Evolutionary conservation across 2,797 vertebrate species (phyloP), one percentile per base, ranked within the genome.

Genomic region (Ambastaia sidthimunki): DNA sequence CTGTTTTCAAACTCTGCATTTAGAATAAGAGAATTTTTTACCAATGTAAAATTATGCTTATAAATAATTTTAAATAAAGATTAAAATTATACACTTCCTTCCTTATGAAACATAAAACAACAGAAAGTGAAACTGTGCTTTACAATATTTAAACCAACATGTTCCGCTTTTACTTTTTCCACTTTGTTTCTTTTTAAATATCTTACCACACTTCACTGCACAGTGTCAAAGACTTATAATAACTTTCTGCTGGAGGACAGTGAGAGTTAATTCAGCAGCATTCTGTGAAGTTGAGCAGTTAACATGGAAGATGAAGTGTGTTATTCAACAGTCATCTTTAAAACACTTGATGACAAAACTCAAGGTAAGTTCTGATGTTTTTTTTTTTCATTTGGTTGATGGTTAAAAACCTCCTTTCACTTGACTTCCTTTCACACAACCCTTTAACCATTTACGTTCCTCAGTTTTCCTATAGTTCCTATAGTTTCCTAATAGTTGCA

Each of bases 241-340:
- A 6, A 21, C 48, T 18, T 0, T 12, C 48, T 67, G 21, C 19
- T n/a, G 44, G n/a, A n/a, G n/a, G n/a, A n/a, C n/a, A n/a, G n/a
- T n/a, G n/a, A n/a, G n/a, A n/a, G n/a, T 37, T 37, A 37, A 5
- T 23, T 59, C 15, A 47, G 16, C 10, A 34, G 19, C 25, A 21
- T 34, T 28, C 12, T 31, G 48, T 28, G 19, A 13, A 23, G 11
- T 16, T 19, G 10, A 78, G 9, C 57, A 15, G 21, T 4, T 15
- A 59, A 0, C 0, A 90, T 91, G 89, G 88, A 86, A 21, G 88
- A 87, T 6, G 89, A 92, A 7, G 15, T 89, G 31, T 77, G 70
- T 54, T 92, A 92, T 1, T 75, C 72, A 7, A 71, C 25, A 0
- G 76, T 91, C 2, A 34, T 1, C 7, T 92, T 92, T 69, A 87